These are phyloP conservation scores for Manis crassicaudata DNA, from an alignment of 2,797 vertebrate species.

Conservation along the genomic window DNA sequence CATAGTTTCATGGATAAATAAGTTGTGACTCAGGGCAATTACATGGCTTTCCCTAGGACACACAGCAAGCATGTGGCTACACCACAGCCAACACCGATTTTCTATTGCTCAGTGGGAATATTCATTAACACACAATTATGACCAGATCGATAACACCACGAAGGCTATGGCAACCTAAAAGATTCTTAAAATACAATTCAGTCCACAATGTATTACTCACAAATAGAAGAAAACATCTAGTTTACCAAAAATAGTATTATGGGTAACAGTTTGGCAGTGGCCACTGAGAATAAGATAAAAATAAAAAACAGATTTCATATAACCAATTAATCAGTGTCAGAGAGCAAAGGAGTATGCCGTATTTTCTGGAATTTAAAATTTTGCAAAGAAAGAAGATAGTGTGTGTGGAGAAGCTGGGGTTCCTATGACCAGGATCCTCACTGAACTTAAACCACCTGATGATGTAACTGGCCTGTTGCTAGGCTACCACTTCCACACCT, in stretches of 20 bases:
- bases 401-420: no score
- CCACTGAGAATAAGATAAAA: not conserved
- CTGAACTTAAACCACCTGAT: no score
- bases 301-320: not conserved
- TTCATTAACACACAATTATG: not conserved
- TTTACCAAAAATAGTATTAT: not conserved
- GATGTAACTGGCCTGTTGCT: no score
- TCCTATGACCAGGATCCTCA: no score
- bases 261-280: not conserved
- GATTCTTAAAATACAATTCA: not conserved
- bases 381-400: not conserved
- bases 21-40: not conserved
- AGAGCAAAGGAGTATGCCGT: not conserved
- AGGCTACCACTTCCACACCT: no score
- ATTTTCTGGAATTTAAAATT: slow-evolving; percentile 3
- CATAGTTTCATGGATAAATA: not conserved
- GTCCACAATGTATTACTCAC: not conserved
- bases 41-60: not conserved
- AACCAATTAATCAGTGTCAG: not conserved
- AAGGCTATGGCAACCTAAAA: not conserved
- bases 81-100: not conserved
- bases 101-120: not conserved
- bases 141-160: not conserved
- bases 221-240: not conserved
- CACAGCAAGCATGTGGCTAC: not conserved